These are phyloP conservation scores for Macquaria australasica DNA, from an alignment of 2,113 vertebrate genomes.

Conservation along the genomic window DNA sequence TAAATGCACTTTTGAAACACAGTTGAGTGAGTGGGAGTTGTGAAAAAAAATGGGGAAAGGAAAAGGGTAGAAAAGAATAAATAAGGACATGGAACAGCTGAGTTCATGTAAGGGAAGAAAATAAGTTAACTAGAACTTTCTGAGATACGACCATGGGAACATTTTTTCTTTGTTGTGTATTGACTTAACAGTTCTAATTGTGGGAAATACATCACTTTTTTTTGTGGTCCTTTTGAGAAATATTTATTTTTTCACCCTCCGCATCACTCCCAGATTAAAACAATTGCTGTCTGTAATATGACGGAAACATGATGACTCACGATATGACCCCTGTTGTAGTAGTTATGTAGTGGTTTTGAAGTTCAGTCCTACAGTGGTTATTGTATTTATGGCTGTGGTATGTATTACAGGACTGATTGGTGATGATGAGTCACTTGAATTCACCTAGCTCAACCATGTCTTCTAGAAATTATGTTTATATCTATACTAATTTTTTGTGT, in stretches of 20 bases:
- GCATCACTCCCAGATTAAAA: background rate
- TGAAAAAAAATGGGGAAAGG: background rate
- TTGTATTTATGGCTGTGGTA: background rate
- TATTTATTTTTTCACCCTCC: background rate
- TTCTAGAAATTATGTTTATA: background rate
- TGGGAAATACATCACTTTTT: background rate
- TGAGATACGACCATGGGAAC: constrained; percentile 52
- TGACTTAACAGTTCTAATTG: constrained; percentile 15
- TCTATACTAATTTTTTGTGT: background rate
- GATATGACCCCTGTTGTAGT: background rate
- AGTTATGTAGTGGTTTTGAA: background rate
- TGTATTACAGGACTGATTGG: too few relatives aligned
- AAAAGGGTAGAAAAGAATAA: constrained; percentile 23
- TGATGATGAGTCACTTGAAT: too few relatives aligned
- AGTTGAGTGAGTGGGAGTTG: background rate
- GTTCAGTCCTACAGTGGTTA: background rate
- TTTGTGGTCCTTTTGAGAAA: background rate
- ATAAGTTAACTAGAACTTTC: constrained; percentile 20
- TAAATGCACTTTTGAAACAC: constrained; percentile 5
- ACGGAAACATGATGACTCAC: background rate
- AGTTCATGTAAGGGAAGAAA: constrained; percentile 42
- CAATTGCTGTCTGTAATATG: background rate
- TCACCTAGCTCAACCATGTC: too few relatives aligned
- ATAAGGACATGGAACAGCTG: constrained; percentile 27
- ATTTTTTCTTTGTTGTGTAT: constrained; percentile 42